A percentile compares a stretch with the other conserved stretches of the same genome.
phyloP scores from a whole-genome alignment of 2,113 vertebrate species.

The Atrichornis clamosus region DNA sequence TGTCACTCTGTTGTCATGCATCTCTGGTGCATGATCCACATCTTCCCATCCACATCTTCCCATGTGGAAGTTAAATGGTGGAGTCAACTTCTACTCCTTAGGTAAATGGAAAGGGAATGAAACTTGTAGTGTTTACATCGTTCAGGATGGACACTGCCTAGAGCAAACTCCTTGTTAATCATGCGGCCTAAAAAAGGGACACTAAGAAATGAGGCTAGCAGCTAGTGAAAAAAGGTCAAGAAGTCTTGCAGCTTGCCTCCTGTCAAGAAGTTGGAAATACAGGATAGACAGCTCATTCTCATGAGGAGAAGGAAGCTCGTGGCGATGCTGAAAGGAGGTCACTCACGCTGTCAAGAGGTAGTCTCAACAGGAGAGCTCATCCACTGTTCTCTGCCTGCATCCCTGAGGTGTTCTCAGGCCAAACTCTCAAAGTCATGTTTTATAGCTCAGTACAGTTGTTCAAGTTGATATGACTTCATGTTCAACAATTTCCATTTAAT shows the following conservation, averaged over 20 bases:
- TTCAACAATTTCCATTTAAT: background rate
- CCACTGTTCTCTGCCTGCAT: background rate
- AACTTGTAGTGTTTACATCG: rapidly evolving
- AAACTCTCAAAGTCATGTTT: background rate
- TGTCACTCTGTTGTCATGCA: rapidly evolving
- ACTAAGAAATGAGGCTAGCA: background rate
- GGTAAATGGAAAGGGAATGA: background rate
- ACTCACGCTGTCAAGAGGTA: rapidly evolving
- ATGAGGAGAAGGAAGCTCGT: background rate
- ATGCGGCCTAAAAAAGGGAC: background rate
- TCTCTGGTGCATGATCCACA: background rate
- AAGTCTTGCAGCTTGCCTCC: background rate
- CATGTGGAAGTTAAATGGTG: background rate
- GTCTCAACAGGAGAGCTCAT: background rate
- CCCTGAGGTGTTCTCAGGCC: background rate
- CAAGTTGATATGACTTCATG: background rate
- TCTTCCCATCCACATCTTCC: no score
- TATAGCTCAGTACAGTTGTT: background rate
- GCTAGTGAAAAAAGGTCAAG: background rate
- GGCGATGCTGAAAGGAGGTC: background rate
- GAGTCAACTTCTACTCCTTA: background rate
- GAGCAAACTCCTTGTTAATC: background rate
- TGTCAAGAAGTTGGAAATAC: background rate
- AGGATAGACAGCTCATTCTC: background rate
- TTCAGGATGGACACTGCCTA: background rate